phyloP scores from a whole-genome alignment of 2,797 vertebrate genomes.

The Paguma larvata region DNA sequence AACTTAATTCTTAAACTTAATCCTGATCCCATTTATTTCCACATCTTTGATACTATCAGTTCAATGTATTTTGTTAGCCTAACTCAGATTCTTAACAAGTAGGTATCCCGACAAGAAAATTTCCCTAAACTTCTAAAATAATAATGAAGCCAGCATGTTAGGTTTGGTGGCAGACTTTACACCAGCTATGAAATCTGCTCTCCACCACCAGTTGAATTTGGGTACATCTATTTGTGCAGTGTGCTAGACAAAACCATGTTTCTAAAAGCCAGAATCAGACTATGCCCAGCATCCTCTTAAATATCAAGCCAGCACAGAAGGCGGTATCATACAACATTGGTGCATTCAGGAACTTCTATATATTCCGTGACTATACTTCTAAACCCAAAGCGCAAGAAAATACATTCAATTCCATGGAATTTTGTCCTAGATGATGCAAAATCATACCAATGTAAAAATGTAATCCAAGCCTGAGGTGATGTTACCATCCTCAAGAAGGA shows the following conservation, averaged over 20 bases:
- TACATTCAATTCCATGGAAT: background rate
- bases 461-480: background rate
- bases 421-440: conserved; percentile 18
- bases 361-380: conserved; percentile 49
- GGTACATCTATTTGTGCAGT: conserved; percentile 82
- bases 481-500: background rate
- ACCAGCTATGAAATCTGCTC: conserved; percentile 77
- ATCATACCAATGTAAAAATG: conserved; percentile 36
- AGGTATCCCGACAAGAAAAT: conserved; percentile 67
- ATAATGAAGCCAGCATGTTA: conserved; percentile 65
- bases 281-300: conserved; percentile 71
- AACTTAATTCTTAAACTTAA: conserved; percentile 26
- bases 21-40: background rate
- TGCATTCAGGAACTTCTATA: conserved; percentile 61
- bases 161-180: conserved; percentile 75
- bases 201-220: conserved; percentile 73
- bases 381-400: conserved; percentile 46
- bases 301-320: conserved; percentile 78
- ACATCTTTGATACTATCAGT: background rate
- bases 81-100: conserved; percentile 51
- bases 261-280: conserved; percentile 77
- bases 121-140: conserved; percentile 67
- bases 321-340: conserved; percentile 40
- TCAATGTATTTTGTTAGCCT: background rate
- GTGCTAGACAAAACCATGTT: conserved; percentile 81